Evolutionary conservation across 1,140 invertebrate genomes (phyloP), one percentile per base, ranked within the genome.

Genomic region (Nomia melanderi): DNA sequence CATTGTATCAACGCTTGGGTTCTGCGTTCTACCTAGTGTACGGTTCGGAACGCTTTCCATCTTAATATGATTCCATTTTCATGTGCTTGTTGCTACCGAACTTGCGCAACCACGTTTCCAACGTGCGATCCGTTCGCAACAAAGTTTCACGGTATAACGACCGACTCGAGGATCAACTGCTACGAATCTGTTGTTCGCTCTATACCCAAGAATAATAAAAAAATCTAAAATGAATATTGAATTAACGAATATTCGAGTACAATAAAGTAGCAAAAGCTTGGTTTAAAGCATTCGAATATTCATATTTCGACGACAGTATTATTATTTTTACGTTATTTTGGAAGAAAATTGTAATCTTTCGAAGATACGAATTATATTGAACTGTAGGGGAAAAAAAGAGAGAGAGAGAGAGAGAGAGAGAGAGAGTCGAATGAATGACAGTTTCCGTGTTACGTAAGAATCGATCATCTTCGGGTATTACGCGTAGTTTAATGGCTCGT

Each of bases 401-500:
- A n/a, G n/a, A n/a, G n/a, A n/a, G n/a, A n/a, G n/a, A n/a, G n/a
- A n/a, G n/a, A n/a, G n/a, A n/a, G n/a, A n/a, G n/a, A n/a, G n/a
- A 17, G 41, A 14, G 14, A 44, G 12, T 44, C 41, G 41, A 17
- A 17, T 3, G 41, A 7, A 7, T 7, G 6, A 4, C 20, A 17
- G 41, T 44, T 17, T 50, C 20, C n/a, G 9, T 4, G 44, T 75
- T 82, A 70, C 70, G 69, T 75, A 78, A 83, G 64, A 82, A 83
- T 83, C 81, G 80, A 83, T 83, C 80, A 82, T 82, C 72, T 73
- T 83, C 50, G 64, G 69, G 17, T 67, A 71, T 74, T 72, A 70
- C 56, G 66, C 70, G 53, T 27, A 82, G 81, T 83, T 83, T 83
- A 83, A 83, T 74, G 79, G 64, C 63, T 82, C 79, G 69, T 82